Base-by-base conservation (phyloP, 1,140 invertebrate genomes). In the Lethrus apterus region DNA sequence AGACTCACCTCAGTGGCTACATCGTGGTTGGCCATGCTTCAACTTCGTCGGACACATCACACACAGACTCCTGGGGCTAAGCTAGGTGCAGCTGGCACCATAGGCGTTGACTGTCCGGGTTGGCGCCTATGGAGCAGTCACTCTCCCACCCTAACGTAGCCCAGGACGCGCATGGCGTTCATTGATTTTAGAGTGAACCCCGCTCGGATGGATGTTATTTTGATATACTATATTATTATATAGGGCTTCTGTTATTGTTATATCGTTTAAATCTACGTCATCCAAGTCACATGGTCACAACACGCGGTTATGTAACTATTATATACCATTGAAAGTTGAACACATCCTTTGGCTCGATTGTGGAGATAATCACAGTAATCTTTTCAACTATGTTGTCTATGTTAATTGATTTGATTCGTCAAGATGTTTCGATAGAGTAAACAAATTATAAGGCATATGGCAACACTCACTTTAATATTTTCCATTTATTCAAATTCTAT, bases 21-120 rank as follows among this genome's bases (percentile, higher is more conserved):
- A 60, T 58, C 51, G 49, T 48, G 45, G 29, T 46, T 40, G 34
- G 50, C 55, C 51, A 55, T 55, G 58, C 52, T 51, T 52, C 44
- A 48, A 50, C 54, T 48, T 51, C 49, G 52, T 51, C 44, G 51
- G 44, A 53, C 56, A 58, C 59, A 59, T 59, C 56, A 60, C 59
- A 56, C 59, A 55, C 56, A 52, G 54, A 59, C 49, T 61, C 57
- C 55, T 56, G 48, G 55, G 42, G 54, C 47, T 56, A 44, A 46
- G 38, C 32, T 57, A 55, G 61, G 56, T 62, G 61, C 61, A 62
- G 58, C 63, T 65, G 59, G 58, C 55, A 62, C 60, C 62, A 65
- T 61, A 65, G 63, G 63, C 63, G 63, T 65, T 61, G 63, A 65
- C 63, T 65, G 61, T 59, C 63, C 59, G 58, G 61, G 58, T 59